phyloP scores from a whole-genome alignment of 2,113 vertebrate genomes.

The Penelope pileata region DNA sequence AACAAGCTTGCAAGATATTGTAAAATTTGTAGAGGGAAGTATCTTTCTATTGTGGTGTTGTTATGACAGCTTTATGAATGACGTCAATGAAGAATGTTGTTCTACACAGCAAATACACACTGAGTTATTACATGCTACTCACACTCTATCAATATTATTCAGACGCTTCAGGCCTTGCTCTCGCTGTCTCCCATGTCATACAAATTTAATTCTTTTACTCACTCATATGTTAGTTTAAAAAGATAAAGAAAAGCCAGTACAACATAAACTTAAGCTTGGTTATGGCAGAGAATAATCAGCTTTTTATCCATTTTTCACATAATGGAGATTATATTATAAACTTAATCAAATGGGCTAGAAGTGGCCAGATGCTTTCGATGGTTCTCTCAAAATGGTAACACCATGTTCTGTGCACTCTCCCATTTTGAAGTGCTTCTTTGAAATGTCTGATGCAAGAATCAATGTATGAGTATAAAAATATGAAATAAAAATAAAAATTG shows the following conservation, averaged over 20 bases:
- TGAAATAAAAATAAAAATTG: not conserved
- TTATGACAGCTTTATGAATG: slow-evolving; percentile 13
- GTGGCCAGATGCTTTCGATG: not conserved
- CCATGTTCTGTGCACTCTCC: not conserved
- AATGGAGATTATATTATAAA: not conserved
- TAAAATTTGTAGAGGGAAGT: not conserved
- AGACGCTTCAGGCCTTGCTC: not conserved
- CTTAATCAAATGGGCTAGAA: not conserved
- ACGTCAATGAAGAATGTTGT: not conserved
- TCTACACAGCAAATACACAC: not conserved
- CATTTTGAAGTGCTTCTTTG: not conserved
- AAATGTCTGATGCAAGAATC: not conserved
- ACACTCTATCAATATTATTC: not conserved
- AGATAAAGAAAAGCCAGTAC: not conserved
- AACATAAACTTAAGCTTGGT: not conserved
- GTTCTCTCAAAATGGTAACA: not conserved
- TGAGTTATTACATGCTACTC: not conserved
- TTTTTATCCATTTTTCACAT: not conserved
- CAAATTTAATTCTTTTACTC: not conserved
- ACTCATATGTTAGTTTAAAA: not conserved
- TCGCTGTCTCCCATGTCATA: not conserved
- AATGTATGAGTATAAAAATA: not conserved
- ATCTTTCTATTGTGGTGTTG: not conserved
- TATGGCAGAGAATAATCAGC: not conserved
- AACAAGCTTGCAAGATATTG: slow-evolving; percentile 32